Conservation (phyloP, 2,888 invertebrate species). For the Pecten maximus region DNA sequence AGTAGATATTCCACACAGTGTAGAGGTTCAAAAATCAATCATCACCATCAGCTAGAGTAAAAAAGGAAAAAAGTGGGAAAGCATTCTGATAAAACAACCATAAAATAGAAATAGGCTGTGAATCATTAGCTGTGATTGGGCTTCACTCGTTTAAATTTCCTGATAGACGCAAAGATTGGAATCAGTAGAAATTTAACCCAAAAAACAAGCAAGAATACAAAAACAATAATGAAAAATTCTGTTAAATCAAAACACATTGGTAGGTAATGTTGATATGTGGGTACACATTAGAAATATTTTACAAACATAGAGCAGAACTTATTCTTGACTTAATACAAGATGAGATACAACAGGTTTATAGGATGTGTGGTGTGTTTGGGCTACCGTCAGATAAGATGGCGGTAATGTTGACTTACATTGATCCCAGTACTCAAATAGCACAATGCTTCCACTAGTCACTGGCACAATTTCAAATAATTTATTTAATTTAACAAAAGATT, state of each 20-base stretch:
- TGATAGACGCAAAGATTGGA: too few species aligned
- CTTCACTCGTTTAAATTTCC: too few species aligned
- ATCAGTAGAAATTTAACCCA: too few species aligned
- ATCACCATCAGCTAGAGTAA: not conserved
- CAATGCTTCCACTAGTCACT: not conserved
- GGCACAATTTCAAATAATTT: conserved; percentile 32
- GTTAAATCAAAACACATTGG: too few species aligned
- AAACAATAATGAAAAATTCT: too few species aligned
- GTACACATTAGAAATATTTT: too few species aligned
- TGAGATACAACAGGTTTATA: not conserved
- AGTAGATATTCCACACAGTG: conserved; percentile 3
- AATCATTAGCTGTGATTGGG: too few species aligned
- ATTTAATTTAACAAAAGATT: conserved; percentile 25
- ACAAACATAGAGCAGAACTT: too few species aligned
- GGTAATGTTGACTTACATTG: not conserved
- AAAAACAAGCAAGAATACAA: too few species aligned
- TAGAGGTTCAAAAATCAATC: not conserved
- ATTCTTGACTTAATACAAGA: too few species aligned
- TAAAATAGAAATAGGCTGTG: not conserved
- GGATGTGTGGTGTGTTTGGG: not conserved
- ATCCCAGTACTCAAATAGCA: not conserved
- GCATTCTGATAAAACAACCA: not conserved
- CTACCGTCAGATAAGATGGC: not conserved
- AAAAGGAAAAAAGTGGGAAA: not conserved
- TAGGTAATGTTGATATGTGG: too few species aligned